Base-by-base conservation (phyloP, 2,113 vertebrate genomes). In the Scopus umbretta region DNA sequence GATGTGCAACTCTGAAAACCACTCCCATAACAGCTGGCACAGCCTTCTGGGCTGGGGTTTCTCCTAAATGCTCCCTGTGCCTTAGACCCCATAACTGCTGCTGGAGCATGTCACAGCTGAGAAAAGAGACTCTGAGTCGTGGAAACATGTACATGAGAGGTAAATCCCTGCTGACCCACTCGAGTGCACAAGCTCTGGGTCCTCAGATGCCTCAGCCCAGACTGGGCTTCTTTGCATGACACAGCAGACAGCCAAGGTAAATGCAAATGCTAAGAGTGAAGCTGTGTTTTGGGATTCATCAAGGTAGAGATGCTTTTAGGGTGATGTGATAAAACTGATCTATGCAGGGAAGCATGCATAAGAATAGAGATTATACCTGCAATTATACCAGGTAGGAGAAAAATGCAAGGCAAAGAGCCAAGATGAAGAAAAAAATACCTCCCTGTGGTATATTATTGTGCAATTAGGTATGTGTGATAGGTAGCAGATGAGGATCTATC, bases 1-100 rank as follows among this genome's bases (percentile, higher is more conserved):
- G 94, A 95, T 97, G 94, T 95, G 93, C 88, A 97, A 62, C 73
- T 87, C 90, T 38, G 81, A 74, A 96, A 92, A 75, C 80, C 45
- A 14, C 75, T 91, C 63, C 89, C 90, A 68, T 75, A 90, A 86
- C 68, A 88, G 49, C 87, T 88, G 74, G 80, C 42, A 70, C 49
- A 71, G 72, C 74, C 53, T 92, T 70, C 79, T 52, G 72, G 63
- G 29, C 78, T 88, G 91, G 56, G 50, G 21, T 59, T 92, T 80
- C 61, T 92, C 47, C 80, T 80, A 30, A 17, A 4, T 76, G 59
- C 12, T 83, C 27, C 45, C 22, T 49, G 42, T 72, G 61, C 47
- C 9, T 80, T 67, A 53, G 38, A 42, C 18, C 62, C 61, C 34
- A 19, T 10, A 47, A 75, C 40, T 59, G 17, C n/a, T 82, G 20